A percentile compares a stretch with the other conserved stretches of the same genome.
phyloP scores from a whole-genome alignment of 2,113 vertebrate species.

The Erythrolamprus reginae region DNA sequence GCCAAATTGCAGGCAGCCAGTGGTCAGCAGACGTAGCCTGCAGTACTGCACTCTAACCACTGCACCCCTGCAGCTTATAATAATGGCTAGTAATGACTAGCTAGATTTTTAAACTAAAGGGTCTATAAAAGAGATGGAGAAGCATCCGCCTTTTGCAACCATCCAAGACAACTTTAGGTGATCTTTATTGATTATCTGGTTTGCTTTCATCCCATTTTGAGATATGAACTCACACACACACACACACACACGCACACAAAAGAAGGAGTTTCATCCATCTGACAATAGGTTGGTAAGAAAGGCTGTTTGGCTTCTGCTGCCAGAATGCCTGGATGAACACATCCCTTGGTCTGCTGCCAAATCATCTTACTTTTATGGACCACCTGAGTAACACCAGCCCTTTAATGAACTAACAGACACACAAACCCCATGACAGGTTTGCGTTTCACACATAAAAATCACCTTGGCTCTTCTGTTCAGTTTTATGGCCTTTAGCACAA shows the following conservation, averaged over 20 bases:
- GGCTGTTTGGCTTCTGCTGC: constrained; percentile 25
- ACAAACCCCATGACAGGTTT: fast-evolving
- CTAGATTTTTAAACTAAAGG: not conserved
- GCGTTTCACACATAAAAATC: constrained; percentile 1
- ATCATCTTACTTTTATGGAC: constrained; percentile 33
- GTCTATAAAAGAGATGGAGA: not conserved
- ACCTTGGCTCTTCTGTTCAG: not conserved
- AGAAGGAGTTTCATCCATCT: not conserved
- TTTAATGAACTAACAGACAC: constrained; percentile 13
- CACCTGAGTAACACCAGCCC: constrained; percentile 28
- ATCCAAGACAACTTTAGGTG: not conserved
- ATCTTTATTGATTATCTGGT: not conserved
- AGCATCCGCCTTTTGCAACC: not conserved
- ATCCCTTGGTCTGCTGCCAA: constrained; percentile 31
- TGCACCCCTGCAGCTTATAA: no score
- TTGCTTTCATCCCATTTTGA: not conserved
- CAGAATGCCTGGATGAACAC: constrained; percentile 31
- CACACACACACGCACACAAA: not conserved
- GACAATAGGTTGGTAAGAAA: constrained; percentile 45
- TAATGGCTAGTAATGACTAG: not conserved
- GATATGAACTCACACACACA: not conserved
- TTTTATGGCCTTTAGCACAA: not conserved
- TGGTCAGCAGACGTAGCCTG: no score
- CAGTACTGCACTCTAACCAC: no score
- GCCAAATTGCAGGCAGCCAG: no score